Percentiles rank a stretch among this genome's conserved stretches.
phyloP scores from a whole-genome alignment of 2,888 invertebrate species.

The Epirrhoe alternata region DNA sequence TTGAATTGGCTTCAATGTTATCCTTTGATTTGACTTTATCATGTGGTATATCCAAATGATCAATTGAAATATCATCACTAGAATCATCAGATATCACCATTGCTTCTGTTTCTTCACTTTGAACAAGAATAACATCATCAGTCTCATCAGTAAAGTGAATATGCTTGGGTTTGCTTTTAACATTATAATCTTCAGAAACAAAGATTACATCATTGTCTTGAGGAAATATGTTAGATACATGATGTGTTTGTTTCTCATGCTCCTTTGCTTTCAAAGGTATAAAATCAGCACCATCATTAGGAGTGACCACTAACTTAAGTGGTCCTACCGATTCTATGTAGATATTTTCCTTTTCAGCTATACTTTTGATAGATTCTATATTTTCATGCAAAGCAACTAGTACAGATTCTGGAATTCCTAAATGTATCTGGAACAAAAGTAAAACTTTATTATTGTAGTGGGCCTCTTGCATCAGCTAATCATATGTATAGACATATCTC shows the following conservation, averaged over 20 bases:
- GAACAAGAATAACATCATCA: conserved; percentile 28
- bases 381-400: conserved; percentile 55
- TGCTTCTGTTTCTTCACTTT: conserved; percentile 3
- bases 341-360: conserved; percentile 59
- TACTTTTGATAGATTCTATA: conserved; percentile 56
- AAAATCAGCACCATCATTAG: conserved; percentile 28
- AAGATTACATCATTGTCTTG: conserved; percentile 32
- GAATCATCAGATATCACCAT: conserved; percentile 18
- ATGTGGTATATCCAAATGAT: conserved; percentile 4
- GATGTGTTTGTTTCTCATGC: conserved; percentile 17
- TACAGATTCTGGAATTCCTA: conserved; percentile 62
- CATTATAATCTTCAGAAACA: conserved; percentile 3
- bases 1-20: conserved; percentile 3
- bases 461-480: background rate
- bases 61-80: conserved; percentile 3
- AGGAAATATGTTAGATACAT: conserved; percentile 28
- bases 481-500: no score
- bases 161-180: background rate
- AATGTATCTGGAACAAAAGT: conserved; percentile 53
- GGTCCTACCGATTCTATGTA: conserved; percentile 48
- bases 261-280: conserved; percentile 26
- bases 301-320: conserved; percentile 39
- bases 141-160: background rate
- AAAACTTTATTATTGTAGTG: background rate
- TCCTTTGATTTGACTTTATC: background rate